Percentiles rank a stretch among this genome's conserved stretches.
phyloP scores from a whole-genome alignment of 2,888 invertebrate genomes.

The Eupithecia pulchellata region DNA sequence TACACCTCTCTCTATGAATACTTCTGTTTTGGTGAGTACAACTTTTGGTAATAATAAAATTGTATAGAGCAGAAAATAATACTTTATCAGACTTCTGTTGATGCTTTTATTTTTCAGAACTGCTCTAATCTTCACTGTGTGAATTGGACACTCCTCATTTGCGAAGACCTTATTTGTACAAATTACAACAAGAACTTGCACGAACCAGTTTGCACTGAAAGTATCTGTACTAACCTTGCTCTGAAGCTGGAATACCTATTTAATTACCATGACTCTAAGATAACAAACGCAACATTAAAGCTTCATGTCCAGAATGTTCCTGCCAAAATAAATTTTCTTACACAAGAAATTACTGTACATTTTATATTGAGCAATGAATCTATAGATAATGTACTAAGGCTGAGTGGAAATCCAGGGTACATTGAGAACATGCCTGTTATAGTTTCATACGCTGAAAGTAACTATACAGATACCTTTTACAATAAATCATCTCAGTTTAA shows the following conservation, averaged over 20 bases:
- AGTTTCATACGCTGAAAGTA: conserved; percentile 62
- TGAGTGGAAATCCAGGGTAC: conserved; percentile 93
- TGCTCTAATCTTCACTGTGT: conserved; percentile 70
- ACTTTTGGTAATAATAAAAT: not conserved
- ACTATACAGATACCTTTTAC: conserved; percentile 67
- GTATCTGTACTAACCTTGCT: conserved; percentile 65
- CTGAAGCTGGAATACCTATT: conserved; percentile 68
- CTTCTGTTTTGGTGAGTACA: conserved; percentile 61
- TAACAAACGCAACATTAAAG: conserved; percentile 68
- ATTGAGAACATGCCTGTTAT: conserved; percentile 87
- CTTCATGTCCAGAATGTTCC: conserved; percentile 60
- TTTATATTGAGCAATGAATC: conserved; percentile 67
- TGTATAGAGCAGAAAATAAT: not conserved
- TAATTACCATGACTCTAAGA: conserved; percentile 64
- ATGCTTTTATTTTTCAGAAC: conserved; percentile 61
- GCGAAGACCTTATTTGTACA: conserved; percentile 59
- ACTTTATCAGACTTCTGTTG: not conserved
- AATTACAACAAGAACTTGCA: conserved; percentile 64
- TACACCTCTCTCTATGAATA: conserved; percentile 59
- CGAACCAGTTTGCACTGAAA: conserved; percentile 66
- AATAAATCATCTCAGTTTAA: conserved; percentile 51
- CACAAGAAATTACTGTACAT: conserved; percentile 66
- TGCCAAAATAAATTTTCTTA: conserved; percentile 53
- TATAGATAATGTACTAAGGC: conserved; percentile 55
- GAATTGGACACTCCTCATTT: conserved; percentile 68